Evolutionary conservation across 2,797 vertebrate species (phyloP).

Genomic region (Gymnodraco acuticeps): DNA sequence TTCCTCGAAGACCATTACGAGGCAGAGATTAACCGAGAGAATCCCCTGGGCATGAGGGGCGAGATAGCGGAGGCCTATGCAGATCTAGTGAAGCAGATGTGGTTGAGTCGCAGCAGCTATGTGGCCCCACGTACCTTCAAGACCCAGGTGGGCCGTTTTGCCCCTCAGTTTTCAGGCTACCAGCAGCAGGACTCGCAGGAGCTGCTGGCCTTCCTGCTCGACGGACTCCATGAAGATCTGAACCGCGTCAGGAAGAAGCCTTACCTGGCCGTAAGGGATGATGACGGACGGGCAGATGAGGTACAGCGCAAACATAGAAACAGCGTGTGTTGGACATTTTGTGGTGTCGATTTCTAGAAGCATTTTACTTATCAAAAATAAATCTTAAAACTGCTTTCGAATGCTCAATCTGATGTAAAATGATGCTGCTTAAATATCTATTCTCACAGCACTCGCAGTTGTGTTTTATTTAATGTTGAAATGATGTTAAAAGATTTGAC

Average conservation of each 20-base stretch:
- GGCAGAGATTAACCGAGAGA: constrained; percentile 95
- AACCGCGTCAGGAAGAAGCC: constrained; percentile 98
- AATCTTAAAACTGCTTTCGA: background rate
- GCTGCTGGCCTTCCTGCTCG: constrained; percentile 94
- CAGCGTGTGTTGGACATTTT: background rate
- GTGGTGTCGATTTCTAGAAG: background rate
- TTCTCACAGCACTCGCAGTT: background rate
- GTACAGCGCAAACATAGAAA: constrained; percentile 70
- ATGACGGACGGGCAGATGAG: constrained; percentile 93
- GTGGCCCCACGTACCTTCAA: constrained; percentile 96
- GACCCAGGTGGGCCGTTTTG: constrained; percentile 97
- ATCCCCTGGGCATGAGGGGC: constrained; percentile 96
- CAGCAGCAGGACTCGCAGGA: constrained; percentile 99
- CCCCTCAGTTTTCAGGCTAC: constrained; percentile 97
- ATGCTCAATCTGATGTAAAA: background rate
- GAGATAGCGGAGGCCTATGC: constrained; percentile 98
- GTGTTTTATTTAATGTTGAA: constrained; percentile 3
- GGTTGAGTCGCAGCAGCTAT: constrained; percentile 92
- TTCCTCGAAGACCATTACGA: constrained; percentile 95
- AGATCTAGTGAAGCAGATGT: constrained; percentile 97
- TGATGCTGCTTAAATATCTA: background rate
- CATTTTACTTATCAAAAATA: background rate
- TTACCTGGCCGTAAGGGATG: constrained; percentile 94
- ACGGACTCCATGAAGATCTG: constrained; percentile 96
- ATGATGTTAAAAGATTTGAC: background rate